Conservation (phyloP, 1,140 invertebrate species). For the Trypoxylus dichotomus region DNA sequence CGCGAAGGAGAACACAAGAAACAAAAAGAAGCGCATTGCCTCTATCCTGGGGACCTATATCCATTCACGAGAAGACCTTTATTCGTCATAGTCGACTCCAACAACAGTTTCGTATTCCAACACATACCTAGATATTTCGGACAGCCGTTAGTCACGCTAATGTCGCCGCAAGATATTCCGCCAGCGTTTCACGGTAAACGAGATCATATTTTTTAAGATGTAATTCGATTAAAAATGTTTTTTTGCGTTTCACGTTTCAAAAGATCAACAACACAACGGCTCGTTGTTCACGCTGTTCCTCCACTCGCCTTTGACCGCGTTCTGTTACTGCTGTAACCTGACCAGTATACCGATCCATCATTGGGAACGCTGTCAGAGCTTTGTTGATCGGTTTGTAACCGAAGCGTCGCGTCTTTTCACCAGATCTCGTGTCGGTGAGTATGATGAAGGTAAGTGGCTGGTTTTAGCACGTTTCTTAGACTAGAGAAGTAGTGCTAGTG, state of each 20-base stretch:
- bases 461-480: background rate
- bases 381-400: conserved; percentile 86
- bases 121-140: conserved; percentile 91
- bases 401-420: conserved; percentile 85
- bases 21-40: conserved; percentile 79
- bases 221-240: background rate
- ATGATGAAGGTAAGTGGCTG: conserved; percentile 44
- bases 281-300: conserved; percentile 94
- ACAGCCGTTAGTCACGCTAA: conserved; percentile 90
- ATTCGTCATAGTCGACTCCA: conserved; percentile 92
- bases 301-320: conserved; percentile 89
- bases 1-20: conserved; percentile 68
- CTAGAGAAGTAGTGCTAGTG: background rate
- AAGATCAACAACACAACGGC: conserved; percentile 88
- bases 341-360: conserved; percentile 80
- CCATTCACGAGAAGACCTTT: conserved; percentile 90
- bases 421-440: conserved; percentile 80
- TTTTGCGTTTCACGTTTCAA: conserved; percentile 43
- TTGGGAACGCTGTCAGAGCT: conserved; percentile 89
- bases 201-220: background rate
- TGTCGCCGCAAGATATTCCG: conserved; percentile 91
- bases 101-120: conserved; percentile 93
- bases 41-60: conserved; percentile 92
- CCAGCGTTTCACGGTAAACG: conserved; percentile 74
- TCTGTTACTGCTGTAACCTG: conserved; percentile 91